These are phyloP conservation scores for Elgonia sp. DNA, from an alignment of 2,888 invertebrate species.

Conservation along the genomic window DNA sequence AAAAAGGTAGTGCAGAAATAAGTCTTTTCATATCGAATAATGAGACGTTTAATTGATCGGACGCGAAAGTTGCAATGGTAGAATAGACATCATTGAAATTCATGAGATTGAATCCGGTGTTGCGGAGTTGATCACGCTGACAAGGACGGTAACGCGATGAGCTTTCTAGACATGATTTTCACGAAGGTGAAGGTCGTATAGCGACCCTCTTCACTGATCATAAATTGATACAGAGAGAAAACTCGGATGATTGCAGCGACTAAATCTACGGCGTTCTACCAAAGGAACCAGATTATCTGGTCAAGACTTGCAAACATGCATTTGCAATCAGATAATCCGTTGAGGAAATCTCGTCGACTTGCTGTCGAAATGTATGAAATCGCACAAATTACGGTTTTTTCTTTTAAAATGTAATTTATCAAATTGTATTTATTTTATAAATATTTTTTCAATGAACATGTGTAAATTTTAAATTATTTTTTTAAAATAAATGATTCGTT, in stretches of 20 bases:
- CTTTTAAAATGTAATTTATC: no score
- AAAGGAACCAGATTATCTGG: constrained; percentile 49
- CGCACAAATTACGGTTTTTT: no score
- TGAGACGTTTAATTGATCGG: constrained; percentile 61
- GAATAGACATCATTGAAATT: constrained; percentile 74
- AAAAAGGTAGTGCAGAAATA: constrained; percentile 25
- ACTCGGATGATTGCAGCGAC: constrained; percentile 20
- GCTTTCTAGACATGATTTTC: constrained; percentile 82
- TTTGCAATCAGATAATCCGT: constrained; percentile 36
- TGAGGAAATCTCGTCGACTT: background rate
- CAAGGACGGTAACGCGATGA: constrained; percentile 66
- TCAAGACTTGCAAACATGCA: constrained; percentile 24
- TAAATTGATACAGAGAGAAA: constrained; percentile 64
- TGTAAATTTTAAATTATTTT: no score
- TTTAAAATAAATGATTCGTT: no score
- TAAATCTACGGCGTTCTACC: constrained; percentile 27
- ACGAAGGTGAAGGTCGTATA: constrained; percentile 82
- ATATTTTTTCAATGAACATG: no score
- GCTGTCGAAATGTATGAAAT: no score
- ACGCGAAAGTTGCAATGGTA: constrained; percentile 70
- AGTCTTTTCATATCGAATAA: constrained; percentile 62
- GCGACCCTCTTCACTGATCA: constrained; percentile 56
- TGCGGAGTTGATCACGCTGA: constrained; percentile 60
- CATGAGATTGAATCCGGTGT: constrained; percentile 69
- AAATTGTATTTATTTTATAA: no score